Percentiles rank a stretch among this genome's conserved stretches.
Conservation (phyloP, 1,140 invertebrate species). For the Acyrthosiphon pisum region DNA sequence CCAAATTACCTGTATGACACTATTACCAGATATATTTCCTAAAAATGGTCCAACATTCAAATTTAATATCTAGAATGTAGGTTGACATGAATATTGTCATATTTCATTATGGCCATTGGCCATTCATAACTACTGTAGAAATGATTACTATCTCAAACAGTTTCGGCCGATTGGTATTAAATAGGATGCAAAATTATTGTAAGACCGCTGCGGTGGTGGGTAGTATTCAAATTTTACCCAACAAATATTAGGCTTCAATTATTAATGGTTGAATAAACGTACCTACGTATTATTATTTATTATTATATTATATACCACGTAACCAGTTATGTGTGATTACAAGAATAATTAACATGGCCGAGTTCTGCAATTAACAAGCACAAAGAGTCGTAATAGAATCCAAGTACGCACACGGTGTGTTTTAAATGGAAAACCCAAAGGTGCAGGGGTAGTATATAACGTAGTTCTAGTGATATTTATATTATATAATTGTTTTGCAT, state of each 20-base stretch:
- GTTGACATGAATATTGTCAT: too few relatives aligned
- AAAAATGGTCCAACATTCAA: background rate
- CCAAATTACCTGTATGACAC: background rate
- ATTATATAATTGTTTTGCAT: background rate
- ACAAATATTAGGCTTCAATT: constrained; percentile 13
- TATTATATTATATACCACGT: background rate
- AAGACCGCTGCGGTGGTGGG: too few relatives aligned
- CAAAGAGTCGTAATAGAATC: background rate
- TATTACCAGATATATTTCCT: background rate
- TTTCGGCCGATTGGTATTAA: background rate
- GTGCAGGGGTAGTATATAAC: background rate
- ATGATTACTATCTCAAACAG: background rate
- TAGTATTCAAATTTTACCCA: background rate
- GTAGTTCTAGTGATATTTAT: background rate
- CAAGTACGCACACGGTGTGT: background rate
- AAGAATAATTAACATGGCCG: background rate
- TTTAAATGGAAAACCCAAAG: background rate
- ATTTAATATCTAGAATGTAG: background rate
- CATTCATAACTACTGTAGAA: background rate
- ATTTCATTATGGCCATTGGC: too few relatives aligned
- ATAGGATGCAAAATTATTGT: background rate
- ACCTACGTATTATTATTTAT: background rate
- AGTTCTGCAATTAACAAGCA: background rate
- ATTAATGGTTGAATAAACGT: background rate
- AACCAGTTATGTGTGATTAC: background rate